Conservation (phyloP, 2,888 invertebrate genomes). For the Xylocampa areola region DNA sequence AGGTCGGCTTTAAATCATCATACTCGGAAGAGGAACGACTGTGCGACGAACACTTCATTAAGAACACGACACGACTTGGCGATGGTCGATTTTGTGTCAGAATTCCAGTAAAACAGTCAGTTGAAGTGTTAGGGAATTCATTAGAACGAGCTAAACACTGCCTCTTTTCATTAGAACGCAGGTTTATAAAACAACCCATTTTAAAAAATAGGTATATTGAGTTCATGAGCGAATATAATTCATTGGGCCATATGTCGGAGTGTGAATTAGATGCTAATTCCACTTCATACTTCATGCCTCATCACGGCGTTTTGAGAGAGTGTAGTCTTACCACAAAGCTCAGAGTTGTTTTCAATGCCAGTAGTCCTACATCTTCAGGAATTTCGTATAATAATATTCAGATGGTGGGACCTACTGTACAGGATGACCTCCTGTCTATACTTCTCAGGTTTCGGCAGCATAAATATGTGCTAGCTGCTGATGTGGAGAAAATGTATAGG, state of each 20-base stretch:
- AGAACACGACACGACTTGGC: background rate
- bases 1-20: background rate
- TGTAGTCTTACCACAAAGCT: background rate
- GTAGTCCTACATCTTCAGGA: background rate
- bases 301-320: background rate
- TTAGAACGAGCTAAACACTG: background rate
- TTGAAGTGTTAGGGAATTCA: background rate
- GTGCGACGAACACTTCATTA: background rate
- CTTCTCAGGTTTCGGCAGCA: background rate
- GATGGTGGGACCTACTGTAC: background rate
- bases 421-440: background rate
- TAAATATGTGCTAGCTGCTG: background rate
- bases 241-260: conserved; percentile 1
- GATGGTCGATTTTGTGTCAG: background rate
- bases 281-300: background rate
- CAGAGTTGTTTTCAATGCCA: background rate
- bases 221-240: background rate
- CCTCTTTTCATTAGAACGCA: background rate
- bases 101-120: background rate
- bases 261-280: background rate
- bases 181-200: background rate
- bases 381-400: background rate
- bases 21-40: background rate
- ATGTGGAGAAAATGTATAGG: background rate
- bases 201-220: background rate